A percentile compares a stretch with the other conserved stretches of the same genome.
phyloP scores from a whole-genome alignment of 2,888 invertebrate genomes.

The Yponomeuta sedellus region DNA sequence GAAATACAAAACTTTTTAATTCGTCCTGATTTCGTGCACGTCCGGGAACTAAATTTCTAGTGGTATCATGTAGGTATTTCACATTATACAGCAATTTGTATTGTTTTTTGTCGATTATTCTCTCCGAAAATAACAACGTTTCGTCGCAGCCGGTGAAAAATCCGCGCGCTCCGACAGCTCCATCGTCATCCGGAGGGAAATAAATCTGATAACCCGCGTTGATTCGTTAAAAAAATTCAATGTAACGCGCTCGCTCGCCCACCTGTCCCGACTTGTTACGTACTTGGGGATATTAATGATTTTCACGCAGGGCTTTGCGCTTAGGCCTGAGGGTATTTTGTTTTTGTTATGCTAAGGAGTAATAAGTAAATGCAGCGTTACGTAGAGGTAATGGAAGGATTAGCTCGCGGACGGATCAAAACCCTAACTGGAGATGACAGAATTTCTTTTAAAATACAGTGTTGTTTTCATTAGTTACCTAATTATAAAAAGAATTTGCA shows the following conservation, averaged over 20 bases:
- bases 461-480: too few relatives aligned
- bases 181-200: conserved; percentile 26
- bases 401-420: too few relatives aligned
- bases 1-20: too few relatives aligned
- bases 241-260: conserved; percentile 34
- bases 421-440: too few relatives aligned
- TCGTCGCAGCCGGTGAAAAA: background rate
- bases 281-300: conserved; percentile 64
- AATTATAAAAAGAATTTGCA: too few relatives aligned
- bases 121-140: background rate
- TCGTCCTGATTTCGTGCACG: too few relatives aligned
- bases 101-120: background rate
- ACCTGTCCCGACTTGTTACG: conserved; percentile 54
- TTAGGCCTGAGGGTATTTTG: background rate
- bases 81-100: too few relatives aligned
- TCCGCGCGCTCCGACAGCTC: background rate
- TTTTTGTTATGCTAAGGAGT: background rate
- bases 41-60: too few relatives aligned
- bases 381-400: too few relatives aligned
- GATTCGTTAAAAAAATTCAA: conserved; percentile 32
- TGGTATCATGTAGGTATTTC: too few relatives aligned
- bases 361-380: too few relatives aligned
- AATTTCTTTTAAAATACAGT: too few relatives aligned
- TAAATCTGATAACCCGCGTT: conserved; percentile 60
- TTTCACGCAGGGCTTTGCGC: conserved; percentile 28